Percentiles rank a stretch among this genome's conserved stretches.
Conservation (phyloP, 2,113 vertebrate species). For the Vanacampus margaritifer region DNA sequence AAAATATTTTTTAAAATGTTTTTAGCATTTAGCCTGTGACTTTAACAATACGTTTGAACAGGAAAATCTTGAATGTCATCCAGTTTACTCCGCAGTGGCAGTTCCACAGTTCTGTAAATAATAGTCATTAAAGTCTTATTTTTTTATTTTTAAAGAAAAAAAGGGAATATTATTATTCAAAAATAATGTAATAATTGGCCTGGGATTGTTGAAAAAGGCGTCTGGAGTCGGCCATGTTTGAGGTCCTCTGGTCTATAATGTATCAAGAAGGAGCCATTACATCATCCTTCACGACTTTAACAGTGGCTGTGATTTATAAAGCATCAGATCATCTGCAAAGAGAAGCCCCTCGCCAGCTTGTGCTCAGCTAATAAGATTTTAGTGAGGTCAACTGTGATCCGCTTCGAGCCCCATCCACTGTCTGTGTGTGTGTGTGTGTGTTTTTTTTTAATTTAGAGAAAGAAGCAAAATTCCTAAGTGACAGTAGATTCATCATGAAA, state of each 20-base stretch:
- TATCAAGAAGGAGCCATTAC: conserved; percentile 1
- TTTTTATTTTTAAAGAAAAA: neutral
- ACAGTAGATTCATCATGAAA: conserved; percentile 55
- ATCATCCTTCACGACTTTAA: neutral
- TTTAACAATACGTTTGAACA: too few relatives aligned
- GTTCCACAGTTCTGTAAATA: too few relatives aligned
- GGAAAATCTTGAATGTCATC: too few relatives aligned
- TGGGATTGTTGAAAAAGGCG: neutral
- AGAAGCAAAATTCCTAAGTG: conserved; percentile 53
- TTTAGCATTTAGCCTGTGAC: too few relatives aligned
- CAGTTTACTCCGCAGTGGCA: too few relatives aligned
- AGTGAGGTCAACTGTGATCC: conserved; percentile 45
- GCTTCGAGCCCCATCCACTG: conserved; percentile 39
- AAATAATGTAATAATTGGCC: neutral
- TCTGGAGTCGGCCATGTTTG: neutral
- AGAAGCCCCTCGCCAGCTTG: conserved; percentile 26
- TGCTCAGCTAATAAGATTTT: conserved; percentile 56
- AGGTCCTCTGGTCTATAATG: neutral
- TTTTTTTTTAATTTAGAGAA: conserved; percentile 37
- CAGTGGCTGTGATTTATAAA: conserved; percentile 38
- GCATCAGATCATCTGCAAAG: conserved; percentile 37
- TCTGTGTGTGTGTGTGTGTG: conserved; percentile 61
- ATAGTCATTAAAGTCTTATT: too few relatives aligned
- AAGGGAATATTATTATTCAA: too few relatives aligned
- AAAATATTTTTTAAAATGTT: too few relatives aligned